Evolutionary conservation across 1,140 invertebrate genomes (phyloP), one percentile per base, ranked within the genome.

Genomic region (Gonioctena quinquepunctata): DNA sequence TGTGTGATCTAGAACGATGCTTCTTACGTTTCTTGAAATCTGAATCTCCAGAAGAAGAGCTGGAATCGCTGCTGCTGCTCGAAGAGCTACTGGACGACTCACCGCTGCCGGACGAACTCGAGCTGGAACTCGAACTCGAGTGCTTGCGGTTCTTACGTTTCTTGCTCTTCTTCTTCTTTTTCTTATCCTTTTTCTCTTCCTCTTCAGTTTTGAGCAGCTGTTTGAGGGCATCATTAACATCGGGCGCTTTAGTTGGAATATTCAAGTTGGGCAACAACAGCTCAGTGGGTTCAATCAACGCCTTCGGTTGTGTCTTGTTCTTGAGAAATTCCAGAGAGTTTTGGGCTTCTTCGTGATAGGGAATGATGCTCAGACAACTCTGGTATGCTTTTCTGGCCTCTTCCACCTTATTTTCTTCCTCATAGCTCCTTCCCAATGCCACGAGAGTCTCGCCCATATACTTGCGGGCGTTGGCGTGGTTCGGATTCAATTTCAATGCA

Each of bases 391-490:
- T 93, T 19, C 92, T 86, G 2, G 94, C 94, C 69, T 95, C 93
- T n/a, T 93, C 89, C 50, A 91, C 89, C 76, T 94, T 93, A 75
- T 92, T 93, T 72, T 94, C 92, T 75, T 94, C 92, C 80, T 94
- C 92, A 79, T 92, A 93, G 79, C 92, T 94, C 70, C 92, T 89
- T 77, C 90, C 94, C 74, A 92, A 84, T 0, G 95, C 96, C 1
- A 97, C 91, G 11, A 97, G 83, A 1, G 96, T 98, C 83, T 98
- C 95, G 19, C 93, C 92, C 87, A 97, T 90, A 84, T 98, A 98
- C 83, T 97, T 97, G 61, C 93, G 89, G 48, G 95, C 96, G 88
- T 98, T 98, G n/a, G 90, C 89, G 85, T 98, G 96, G 66, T 90
- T 93, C 18, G 92, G 92, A 85, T 97, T 96, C 16, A 95, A 81